Evolutionary conservation across 1,140 invertebrate species (phyloP).

Genomic region (Bombus haemorrhoidalis): DNA sequence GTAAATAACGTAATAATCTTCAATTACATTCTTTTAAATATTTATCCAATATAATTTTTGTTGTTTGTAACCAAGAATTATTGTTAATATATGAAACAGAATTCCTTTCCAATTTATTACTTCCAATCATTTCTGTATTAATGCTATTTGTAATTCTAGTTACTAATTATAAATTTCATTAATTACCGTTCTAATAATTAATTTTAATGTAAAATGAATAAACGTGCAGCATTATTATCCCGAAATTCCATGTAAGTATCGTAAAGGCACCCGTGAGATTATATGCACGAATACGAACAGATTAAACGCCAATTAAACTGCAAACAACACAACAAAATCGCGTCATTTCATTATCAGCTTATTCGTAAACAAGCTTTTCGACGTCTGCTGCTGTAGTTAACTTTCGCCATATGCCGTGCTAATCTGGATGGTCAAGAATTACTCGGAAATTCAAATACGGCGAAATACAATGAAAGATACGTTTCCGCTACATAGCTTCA

Average conservation of each 20-base stretch:
- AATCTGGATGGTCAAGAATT: conserved; percentile 18
- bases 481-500: conserved; percentile 67
- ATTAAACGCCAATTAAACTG: not conserved
- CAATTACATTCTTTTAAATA: no score
- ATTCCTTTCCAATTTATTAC: no score
- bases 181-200: no score
- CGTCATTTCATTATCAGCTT: conserved; percentile 13
- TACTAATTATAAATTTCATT: no score
- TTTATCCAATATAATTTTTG: no score
- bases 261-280: not conserved
- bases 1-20: no score
- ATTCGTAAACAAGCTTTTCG: not conserved
- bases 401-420: not conserved
- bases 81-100: no score
- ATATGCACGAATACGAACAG: not conserved
- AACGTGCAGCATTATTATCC: not conserved
- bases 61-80: no score
- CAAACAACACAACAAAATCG: not conserved
- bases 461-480: conserved; percentile 63
- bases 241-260: not conserved
- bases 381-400: not conserved
- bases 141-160: no score
- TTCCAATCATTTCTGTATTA: no score
- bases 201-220: not conserved
- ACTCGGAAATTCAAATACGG: conserved; percentile 50